Percentiles rank a stretch among this genome's conserved stretches.
Conservation (phyloP, 2,888 invertebrate species). For the Tinea semifulvella region DNA sequence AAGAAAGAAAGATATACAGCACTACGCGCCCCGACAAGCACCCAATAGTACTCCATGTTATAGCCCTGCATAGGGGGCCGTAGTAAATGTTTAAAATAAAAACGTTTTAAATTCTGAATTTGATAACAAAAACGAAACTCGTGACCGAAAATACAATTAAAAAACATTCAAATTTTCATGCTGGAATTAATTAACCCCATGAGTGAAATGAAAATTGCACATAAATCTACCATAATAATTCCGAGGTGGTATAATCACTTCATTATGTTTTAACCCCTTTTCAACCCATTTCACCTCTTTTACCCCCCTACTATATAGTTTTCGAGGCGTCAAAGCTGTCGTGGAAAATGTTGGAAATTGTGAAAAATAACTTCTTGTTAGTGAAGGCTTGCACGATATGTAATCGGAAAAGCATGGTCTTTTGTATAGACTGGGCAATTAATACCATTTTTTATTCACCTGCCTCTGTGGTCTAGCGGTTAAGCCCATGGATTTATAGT, state of each 20-base stretch:
- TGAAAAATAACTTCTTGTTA: conserved; percentile 45
- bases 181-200: conserved; percentile 10
- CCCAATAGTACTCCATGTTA: too few species aligned
- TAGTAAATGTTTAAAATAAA: too few species aligned
- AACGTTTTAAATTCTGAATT: too few species aligned
- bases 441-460: too few species aligned
- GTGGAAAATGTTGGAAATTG: conserved; percentile 31
- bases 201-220: conserved; percentile 33
- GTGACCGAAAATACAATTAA: background rate
- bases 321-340: conserved; percentile 10
- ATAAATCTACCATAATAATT: conserved; percentile 13
- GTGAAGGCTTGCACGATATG: conserved; percentile 15
- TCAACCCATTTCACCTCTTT: conserved; percentile 1
- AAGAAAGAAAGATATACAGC: too few species aligned
- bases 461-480: too few species aligned
- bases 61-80: too few species aligned
- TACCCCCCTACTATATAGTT: background rate
- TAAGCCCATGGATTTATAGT: too few species aligned
- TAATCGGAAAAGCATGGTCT: background rate
- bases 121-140: background rate
- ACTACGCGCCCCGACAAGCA: too few species aligned
- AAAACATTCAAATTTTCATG: conserved; percentile 4
- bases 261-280: conserved; percentile 27
- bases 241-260: conserved; percentile 32
- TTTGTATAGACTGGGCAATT: too few species aligned